Base-by-base conservation (phyloP, 2,888 invertebrate species). In the Oscheius myriophilus region DNA sequence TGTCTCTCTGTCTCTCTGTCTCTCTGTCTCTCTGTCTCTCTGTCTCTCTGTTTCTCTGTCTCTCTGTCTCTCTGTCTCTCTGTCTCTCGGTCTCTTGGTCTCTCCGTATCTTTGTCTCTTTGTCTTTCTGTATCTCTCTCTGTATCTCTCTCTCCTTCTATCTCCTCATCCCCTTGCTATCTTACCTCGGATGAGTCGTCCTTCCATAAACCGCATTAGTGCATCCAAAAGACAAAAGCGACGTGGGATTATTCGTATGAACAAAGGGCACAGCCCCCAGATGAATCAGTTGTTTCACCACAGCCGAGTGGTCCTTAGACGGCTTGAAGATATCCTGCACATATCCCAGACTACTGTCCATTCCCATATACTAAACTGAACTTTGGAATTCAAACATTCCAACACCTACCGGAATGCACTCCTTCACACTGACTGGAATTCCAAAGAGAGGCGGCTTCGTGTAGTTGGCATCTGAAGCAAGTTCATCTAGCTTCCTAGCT, bases 241-340 rank as follows among this genome's bases (percentile, higher is more conserved):
- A 73, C 23, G 87, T 87, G 0, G 88, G 87, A 33, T 87, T 78
- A 73, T 88, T 88, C 9, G 88, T 89, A 75, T 87, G 87, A 21
- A 87, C 87, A 85, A 87, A 89, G 0, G 89, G 89, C 41, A 89
- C 81, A 41, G 88, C 89, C 26, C 89, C 89, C n/a, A 79, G 69
- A 33, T 71, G 70, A 14, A 76, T 72, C 33, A 71, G 39, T 33
- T 73, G 71, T n/a, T 76, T 63, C 1, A 80, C 79, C 0, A 83
- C 26, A 0, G 54, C 16, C 0, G 74, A 72, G 53, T 77, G 76
- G 23, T 68, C 18, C 7, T 59, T 39, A 0, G 70, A 75, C 6
- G 87, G 86, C 25, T 81, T 69, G 64, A 77, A 73, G n/a, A 87
- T 73, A 6, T 70, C 68, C 67, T 84, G 84, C 3, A 83, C 81